Conservation (phyloP, 2,797 vertebrate genomes). For the Clarias pachynema region DNA sequence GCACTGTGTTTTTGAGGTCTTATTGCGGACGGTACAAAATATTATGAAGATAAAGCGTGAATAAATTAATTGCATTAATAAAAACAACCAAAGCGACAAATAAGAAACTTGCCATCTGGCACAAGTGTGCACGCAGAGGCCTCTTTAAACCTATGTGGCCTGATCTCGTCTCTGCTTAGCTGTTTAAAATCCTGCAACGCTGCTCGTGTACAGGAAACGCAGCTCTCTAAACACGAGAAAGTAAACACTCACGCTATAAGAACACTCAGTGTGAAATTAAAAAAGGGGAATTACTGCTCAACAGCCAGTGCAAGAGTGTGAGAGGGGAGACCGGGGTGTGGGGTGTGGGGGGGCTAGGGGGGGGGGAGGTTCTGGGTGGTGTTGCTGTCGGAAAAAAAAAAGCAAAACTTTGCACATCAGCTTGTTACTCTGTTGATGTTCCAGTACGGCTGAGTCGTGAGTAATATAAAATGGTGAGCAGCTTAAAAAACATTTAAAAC, state of each 20-base stretch:
- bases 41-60: background rate
- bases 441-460: background rate
- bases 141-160: background rate
- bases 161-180: background rate
- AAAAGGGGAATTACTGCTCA: slow-evolving; percentile 34
- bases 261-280: slow-evolving; percentile 42
- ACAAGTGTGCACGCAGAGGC: background rate
- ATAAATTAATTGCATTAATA: background rate
- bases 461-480: background rate
- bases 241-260: background rate
- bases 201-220: background rate
- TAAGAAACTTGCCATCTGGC: slow-evolving; percentile 60
- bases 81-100: slow-evolving; percentile 58
- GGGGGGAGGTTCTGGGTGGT: background rate
- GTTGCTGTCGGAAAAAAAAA: background rate
- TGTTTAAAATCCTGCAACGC: background rate
- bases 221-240: background rate
- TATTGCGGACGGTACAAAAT: background rate
- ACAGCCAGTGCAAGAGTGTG: slow-evolving; percentile 37
- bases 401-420: background rate
- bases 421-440: background rate
- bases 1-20: background rate
- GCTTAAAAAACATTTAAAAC: background rate
- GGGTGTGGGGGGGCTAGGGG: too few species aligned
- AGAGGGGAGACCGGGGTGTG: background rate